Evolutionary conservation across 2,888 invertebrate genomes (phyloP).

Genomic region (Catonia carolina): DNA sequence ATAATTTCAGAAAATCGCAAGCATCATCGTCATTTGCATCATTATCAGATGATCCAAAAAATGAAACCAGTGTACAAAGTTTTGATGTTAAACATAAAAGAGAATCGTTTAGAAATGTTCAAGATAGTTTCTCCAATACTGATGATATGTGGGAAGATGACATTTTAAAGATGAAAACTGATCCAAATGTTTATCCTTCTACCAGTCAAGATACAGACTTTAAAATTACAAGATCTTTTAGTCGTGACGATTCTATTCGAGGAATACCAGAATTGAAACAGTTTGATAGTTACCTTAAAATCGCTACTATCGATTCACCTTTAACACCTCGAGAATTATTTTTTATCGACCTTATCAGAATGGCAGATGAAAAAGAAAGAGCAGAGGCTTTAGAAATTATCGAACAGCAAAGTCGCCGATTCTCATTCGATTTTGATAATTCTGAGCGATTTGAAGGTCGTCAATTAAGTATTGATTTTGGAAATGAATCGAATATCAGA

Average conservation of each 20-base stretch:
- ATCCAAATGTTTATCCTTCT: neutral
- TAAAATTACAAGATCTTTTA: neutral
- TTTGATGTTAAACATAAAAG: neutral
- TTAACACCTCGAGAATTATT: slow-evolving; percentile 21
- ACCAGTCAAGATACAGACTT: neutral
- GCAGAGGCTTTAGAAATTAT: neutral
- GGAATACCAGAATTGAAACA: slow-evolving; percentile 12
- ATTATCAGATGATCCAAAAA: neutral
- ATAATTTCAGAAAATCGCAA: too few relatives aligned
- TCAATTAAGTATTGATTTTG: too few relatives aligned
- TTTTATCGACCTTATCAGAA: slow-evolving; percentile 17
- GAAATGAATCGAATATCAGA: too few relatives aligned
- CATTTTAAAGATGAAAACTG: neutral
- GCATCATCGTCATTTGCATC: too few relatives aligned
- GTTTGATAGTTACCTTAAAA: slow-evolving; percentile 12
- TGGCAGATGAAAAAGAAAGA: slow-evolving; percentile 21
- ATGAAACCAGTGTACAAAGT: neutral
- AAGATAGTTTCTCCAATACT: neutral
- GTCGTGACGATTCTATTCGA: neutral
- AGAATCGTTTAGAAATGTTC: neutral
- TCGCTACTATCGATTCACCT: slow-evolving; percentile 10
- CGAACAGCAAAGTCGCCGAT: too few relatives aligned
- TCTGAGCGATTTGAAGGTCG: too few relatives aligned
- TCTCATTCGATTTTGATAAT: too few relatives aligned
- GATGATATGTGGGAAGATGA: neutral